Evolutionary conservation across 2,797 vertebrate species (phyloP).

Genomic region (Hafferia zeledoni): DNA sequence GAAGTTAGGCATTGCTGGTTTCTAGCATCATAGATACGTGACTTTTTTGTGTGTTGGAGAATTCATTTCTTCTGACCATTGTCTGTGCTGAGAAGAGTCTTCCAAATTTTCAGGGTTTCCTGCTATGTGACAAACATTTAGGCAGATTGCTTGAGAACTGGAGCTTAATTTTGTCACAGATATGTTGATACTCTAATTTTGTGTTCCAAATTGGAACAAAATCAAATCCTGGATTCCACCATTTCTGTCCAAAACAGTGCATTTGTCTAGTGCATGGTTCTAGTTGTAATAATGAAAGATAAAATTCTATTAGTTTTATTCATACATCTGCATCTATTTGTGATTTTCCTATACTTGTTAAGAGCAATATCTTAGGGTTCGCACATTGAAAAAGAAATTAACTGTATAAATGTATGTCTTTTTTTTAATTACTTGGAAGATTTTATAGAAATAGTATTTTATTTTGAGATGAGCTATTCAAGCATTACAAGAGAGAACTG

Average conservation of each 20-base stretch:
- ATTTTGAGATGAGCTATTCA: slow-evolving; percentile 14
- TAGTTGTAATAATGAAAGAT: not conserved
- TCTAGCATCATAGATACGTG: not conserved
- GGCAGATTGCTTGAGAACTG: not conserved
- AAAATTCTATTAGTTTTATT: not conserved
- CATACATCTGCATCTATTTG: not conserved
- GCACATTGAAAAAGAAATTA: not conserved
- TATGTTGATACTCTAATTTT: not conserved
- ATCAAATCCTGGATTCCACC: not conserved
- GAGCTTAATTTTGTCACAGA: not conserved
- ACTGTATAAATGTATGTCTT: not conserved
- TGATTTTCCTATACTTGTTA: not conserved
- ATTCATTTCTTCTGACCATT: not conserved
- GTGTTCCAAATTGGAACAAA: not conserved
- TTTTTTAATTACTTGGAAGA: not conserved
- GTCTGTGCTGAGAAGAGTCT: not conserved
- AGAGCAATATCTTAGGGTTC: not conserved
- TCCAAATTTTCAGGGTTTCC: not conserved
- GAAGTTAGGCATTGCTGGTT: not conserved
- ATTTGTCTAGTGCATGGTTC: not conserved
- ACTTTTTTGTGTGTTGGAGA: not conserved
- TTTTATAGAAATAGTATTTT: slow-evolving; percentile 1
- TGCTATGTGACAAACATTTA: not conserved
- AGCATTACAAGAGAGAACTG: not conserved
- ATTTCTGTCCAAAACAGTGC: not conserved